Evolutionary conservation across 2,888 invertebrate genomes (phyloP), one percentile per base, ranked within the genome.

Genomic region (Folsomia candida): DNA sequence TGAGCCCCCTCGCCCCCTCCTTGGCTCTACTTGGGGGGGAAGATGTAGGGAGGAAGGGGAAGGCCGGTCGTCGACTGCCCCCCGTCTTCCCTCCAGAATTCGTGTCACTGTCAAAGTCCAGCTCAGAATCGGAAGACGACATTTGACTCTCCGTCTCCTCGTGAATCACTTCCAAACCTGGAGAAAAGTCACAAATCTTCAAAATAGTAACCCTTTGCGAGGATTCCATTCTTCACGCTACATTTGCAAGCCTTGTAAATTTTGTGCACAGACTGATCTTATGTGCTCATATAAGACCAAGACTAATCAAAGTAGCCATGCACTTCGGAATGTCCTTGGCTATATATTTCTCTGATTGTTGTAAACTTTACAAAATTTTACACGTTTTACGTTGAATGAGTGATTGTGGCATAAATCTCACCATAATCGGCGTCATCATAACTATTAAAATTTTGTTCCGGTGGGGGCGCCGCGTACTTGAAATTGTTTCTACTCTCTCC

Each of bases 81-180:
- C n/a, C n/a, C n/a, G n/a, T n/a, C n/a, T n/a, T n/a, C n/a, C n/a
- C n/a, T n/a, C n/a, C n/a, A n/a, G n/a, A n/a, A n/a, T n/a, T n/a
- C 64, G 78, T 77, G 27, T 79, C 77, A 73, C 76, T 80, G 58
- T 80, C 80, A 54, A 54, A 54, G 4, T 54, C 54, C 22, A 22
- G 6, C n/a, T 54, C 54, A 14, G 54, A 54, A 22, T 22, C 54
- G 4, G 54, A 54, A 1, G 80, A 80, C 22, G 78, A 77, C 76
- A 80, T 80, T 66, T 80, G 80, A 61, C 79, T 80, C 60, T 80
- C 80, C 2, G 80, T 80, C 72, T 80, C 80, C 72, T 80, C 80
- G 29, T 79, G 80, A 62, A 80, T 80, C 6, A 79, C 80, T 71
- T 80, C 79, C 51, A 80, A 47, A 61, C 80, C 80, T 80, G 60